These are phyloP conservation scores for Bothrops jararaca DNA, from an alignment of 2,113 vertebrate species.

Conservation along the genomic window DNA sequence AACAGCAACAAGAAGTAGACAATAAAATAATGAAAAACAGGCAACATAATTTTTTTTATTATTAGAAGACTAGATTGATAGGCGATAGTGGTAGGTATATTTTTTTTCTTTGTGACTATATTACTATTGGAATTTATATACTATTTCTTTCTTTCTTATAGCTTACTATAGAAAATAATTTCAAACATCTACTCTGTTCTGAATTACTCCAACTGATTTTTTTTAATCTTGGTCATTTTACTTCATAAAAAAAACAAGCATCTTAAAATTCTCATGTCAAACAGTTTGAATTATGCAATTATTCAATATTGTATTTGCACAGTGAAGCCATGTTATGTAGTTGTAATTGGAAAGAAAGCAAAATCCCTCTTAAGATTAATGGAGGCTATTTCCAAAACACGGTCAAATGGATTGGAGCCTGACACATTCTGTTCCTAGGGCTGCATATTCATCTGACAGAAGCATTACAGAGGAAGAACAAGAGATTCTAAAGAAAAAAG, in stretches of 20 bases:
- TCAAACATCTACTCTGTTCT: neutral
- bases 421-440: constrained; percentile 62
- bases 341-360: neutral
- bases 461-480: constrained; percentile 68
- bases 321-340: neutral
- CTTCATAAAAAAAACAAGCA: neutral
- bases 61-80: neutral
- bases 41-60: too few species aligned
- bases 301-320: neutral
- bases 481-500: constrained; percentile 59
- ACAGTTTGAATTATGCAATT: neutral
- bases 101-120: neutral
- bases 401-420: neutral
- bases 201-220: neutral
- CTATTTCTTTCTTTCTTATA: neutral
- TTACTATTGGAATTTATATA: neutral
- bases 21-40: neutral
- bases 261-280: neutral
- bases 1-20: too few species aligned
- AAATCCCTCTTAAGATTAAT: neutral
- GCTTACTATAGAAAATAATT: neutral
- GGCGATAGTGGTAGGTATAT: neutral
- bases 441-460: constrained; percentile 72
- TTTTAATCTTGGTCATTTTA: neutral
- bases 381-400: neutral